These are phyloP conservation scores for Rhysida immarginata DNA, from an alignment of 1,140 invertebrate species.

Conservation along the genomic window DNA sequence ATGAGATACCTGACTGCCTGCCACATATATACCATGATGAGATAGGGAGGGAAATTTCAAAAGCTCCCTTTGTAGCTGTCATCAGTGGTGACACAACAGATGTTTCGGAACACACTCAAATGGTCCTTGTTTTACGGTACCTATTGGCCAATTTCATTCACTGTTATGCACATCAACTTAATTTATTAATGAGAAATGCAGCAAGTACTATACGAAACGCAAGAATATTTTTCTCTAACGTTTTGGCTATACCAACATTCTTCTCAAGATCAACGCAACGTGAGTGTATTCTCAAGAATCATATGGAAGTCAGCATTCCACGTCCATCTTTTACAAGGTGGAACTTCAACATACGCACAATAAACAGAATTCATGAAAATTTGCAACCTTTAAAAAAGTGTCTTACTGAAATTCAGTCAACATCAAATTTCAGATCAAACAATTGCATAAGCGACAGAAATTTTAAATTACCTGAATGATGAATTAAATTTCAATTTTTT, in stretches of 20 bases:
- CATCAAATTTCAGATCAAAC: constrained; percentile 4
- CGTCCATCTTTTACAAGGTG: constrained; percentile 12
- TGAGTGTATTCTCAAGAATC: constrained; percentile 9
- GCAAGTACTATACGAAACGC: constrained; percentile 6
- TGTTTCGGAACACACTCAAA: constrained; percentile 19
- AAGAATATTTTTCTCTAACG: constrained; percentile 21
- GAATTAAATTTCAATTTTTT: constrained; percentile 16
- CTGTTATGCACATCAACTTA: neutral
- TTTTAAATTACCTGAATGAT: constrained; percentile 12
- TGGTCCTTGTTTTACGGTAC: constrained; percentile 23
- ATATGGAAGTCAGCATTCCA: constrained; percentile 6
- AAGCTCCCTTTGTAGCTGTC: constrained; percentile 20
- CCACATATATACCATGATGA: constrained; percentile 12
- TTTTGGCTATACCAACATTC: constrained; percentile 10
- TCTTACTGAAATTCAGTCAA: constrained; percentile 12
- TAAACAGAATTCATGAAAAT: constrained; percentile 14
- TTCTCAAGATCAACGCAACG: constrained; percentile 13
- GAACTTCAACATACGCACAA: constrained; percentile 10
- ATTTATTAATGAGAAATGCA: neutral
- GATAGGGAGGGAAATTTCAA: constrained; percentile 21
- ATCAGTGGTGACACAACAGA: constrained; percentile 24
- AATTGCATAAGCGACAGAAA: constrained; percentile 11
- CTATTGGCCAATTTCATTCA: constrained; percentile 6
- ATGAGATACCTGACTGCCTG: constrained; percentile 14
- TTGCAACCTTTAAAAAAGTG: constrained; percentile 12